Conservation (phyloP, 2,113 vertebrate genomes). For the Gymnocephalus cernua region DNA sequence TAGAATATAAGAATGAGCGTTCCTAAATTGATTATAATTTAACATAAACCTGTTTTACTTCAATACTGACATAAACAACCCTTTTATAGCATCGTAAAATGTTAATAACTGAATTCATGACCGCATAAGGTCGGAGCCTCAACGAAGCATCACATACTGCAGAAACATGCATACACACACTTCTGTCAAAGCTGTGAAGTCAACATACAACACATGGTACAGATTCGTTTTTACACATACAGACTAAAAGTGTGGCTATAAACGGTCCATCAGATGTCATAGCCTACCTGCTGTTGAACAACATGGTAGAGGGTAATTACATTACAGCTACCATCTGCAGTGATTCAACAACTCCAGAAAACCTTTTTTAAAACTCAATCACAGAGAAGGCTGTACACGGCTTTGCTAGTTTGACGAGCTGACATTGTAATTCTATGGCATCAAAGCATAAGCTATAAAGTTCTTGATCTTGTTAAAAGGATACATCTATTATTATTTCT, state of each 20-base stretch:
- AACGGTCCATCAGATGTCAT: conserved; percentile 31
- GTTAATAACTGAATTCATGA: neutral
- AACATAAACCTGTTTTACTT: no score
- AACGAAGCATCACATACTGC: conserved; percentile 13
- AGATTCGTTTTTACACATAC: neutral
- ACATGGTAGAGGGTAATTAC: neutral
- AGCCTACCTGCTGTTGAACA: conserved; percentile 10
- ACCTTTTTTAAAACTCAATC: neutral
- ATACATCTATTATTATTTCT: neutral
- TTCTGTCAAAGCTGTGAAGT: conserved; percentile 27
- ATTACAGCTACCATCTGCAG: conserved; percentile 25
- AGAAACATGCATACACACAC: neutral
- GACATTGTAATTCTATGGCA: neutral
- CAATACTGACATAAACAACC: no score
- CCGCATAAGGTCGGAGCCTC: neutral
- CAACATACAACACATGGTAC: conserved; percentile 26
- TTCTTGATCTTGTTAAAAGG: neutral
- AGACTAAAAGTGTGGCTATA: conserved; percentile 6
- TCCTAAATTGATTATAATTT: no score
- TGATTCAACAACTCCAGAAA: neutral
- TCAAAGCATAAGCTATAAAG: neutral
- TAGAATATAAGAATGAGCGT: no score
- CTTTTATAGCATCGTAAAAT: no score
- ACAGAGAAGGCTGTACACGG: neutral
- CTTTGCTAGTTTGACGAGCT: neutral